Base-by-base conservation (phyloP, 2,113 vertebrate genomes). In the Cyphomyrus plagiostoma region DNA sequence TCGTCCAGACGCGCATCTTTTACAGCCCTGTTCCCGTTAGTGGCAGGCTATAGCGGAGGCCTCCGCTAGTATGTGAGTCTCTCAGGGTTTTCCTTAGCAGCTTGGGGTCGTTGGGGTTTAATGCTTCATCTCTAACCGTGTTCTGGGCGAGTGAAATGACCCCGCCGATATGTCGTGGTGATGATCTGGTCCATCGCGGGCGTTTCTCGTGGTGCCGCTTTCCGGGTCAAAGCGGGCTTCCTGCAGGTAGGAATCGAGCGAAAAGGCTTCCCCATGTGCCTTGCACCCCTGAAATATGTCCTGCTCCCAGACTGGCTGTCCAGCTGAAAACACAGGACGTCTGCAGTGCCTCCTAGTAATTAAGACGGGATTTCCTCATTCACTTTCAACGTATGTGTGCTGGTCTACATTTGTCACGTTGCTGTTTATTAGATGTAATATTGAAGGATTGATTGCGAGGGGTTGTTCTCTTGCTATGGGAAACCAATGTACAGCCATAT, bases 241-340 rank as follows among this genome's bases (percentile, higher is more conserved):
- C 39, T 46, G 35, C 45, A 52, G 48, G 84, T 86, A 26, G 91
- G 88, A 89, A 53, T 89, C 90, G 90, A 91, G 92, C 91, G 91
- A 92, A 91, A 93, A 95, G 94, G 94, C 94, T 95, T 94, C 91
- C 94, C 92, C 91, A 91, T 92, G 93, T 92, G 95, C 94, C 92
- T 90, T 93, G 92, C 92, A 49, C 49, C 23, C 39, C 52, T 35
- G 88, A 85, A 89, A 84, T 84, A 42, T 23, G 8, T 89, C 39
- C 15, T 70, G 53, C 88, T 62, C 50, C 42, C 50, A 21, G 56
- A 45, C 15, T n/a, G 21, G n/a, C 30, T 19, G 26, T 49, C 35
- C 77, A 30, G 66, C 62, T 52, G 48, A 62, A 46, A 62, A 53
- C 77, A 0, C 49, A 85, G 53, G 88, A 83, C 5, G 48, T 53